phyloP scores from a whole-genome alignment of 2,113 vertebrate genomes.

The Lepisosteus oculatus region DNA sequence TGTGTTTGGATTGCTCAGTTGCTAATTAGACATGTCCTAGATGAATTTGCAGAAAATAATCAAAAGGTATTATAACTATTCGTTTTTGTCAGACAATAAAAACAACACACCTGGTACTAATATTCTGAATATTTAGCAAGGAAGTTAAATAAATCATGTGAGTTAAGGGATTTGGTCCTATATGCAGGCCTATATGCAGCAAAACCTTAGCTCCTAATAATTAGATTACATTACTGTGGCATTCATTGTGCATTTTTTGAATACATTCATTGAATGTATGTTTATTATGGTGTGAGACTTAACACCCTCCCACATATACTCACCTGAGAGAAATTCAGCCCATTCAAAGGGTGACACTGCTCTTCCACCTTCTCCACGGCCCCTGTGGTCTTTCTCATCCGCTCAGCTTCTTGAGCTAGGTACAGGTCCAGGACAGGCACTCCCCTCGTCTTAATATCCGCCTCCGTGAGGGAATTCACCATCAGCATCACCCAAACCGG shows the following conservation, averaged over 20 bases:
- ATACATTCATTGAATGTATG: neutral
- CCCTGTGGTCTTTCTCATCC: slow-evolving; percentile 77
- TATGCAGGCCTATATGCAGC: neutral
- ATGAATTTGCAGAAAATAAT: too few relatives aligned
- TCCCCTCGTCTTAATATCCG: slow-evolving; percentile 76
- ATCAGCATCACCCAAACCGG: slow-evolving; percentile 89
- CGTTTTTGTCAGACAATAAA: too few relatives aligned
- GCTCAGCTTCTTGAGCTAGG: slow-evolving; percentile 83
- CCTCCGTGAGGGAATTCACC: slow-evolving; percentile 83
- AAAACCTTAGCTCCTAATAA: neutral
- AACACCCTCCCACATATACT: slow-evolving; percentile 29
- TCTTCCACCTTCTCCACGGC: slow-evolving; percentile 89
- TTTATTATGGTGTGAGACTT: too few relatives aligned
- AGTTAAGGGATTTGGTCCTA: neutral
- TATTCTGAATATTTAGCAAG: too few relatives aligned
- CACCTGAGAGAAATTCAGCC: slow-evolving; percentile 88
- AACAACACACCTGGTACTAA: too few relatives aligned
- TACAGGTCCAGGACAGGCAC: slow-evolving; percentile 82
- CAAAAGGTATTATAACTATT: too few relatives aligned
- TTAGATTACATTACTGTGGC: neutral
- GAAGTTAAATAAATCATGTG: neutral
- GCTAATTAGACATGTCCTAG: too few relatives aligned
- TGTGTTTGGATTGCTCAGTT: too few relatives aligned
- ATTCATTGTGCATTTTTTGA: neutral
- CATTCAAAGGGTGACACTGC: slow-evolving; percentile 84